phyloP scores from a whole-genome alignment of 2,797 vertebrate species.

The Sebastes nivosus region DNA sequence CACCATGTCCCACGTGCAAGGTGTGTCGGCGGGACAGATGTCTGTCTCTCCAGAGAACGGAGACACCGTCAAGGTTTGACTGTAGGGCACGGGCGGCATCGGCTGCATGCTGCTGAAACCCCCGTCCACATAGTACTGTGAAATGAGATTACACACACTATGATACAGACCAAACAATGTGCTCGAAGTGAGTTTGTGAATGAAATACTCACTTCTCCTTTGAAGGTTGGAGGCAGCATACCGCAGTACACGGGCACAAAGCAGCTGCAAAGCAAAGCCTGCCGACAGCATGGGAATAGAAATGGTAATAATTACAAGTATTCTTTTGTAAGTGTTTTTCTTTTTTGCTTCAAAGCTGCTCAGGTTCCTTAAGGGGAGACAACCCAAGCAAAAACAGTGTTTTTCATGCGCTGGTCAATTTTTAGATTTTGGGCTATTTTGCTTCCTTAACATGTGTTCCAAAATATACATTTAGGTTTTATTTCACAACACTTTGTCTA shows the following conservation, averaged over 20 bases:
- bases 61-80: constrained; percentile 86
- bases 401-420: too few species aligned
- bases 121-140: constrained; percentile 89
- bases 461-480: too few species aligned
- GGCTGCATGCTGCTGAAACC: constrained; percentile 89
- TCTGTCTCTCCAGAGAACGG: constrained; percentile 91
- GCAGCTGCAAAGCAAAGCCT: constrained; percentile 93
- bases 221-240: constrained; percentile 83
- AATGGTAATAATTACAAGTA: background rate
- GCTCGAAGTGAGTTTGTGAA: background rate
- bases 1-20: constrained; percentile 82
- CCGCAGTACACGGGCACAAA: constrained; percentile 91
- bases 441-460: too few species aligned
- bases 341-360: background rate
- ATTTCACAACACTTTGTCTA: too few species aligned
- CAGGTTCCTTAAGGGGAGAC: background rate
- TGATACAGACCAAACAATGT: background rate
- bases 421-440: too few species aligned
- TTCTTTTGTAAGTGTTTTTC: background rate
- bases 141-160: background rate
- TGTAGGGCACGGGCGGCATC: constrained; percentile 57
- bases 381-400: too few species aligned
- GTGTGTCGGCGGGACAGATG: constrained; percentile 85
- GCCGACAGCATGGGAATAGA: background rate
- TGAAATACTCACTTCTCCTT: constrained; percentile 73